Base-by-base conservation (phyloP, 2,113 vertebrate species). In the Pungitius pungitius region DNA sequence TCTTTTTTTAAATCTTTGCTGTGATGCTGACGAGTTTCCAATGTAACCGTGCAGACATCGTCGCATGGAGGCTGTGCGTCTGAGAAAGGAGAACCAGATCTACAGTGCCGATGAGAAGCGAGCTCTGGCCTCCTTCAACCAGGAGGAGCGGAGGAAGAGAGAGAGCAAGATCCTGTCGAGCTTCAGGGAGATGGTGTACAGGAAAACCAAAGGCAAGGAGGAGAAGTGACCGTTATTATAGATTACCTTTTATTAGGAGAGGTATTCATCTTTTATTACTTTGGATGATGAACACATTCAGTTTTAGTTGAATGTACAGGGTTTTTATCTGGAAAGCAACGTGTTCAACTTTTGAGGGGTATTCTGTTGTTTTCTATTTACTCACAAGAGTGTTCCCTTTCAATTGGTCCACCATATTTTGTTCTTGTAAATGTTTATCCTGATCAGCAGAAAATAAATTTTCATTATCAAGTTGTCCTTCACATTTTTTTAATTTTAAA, bases 61-160 rank as follows among this genome's bases (percentile, higher is more conserved):
- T 0, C 96, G 96, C 81, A 99, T 99, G 97, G 98, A 99, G 79
- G 97, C 98, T 1, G 98, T 98, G 89, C 96, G 97, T 92, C 94
- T 99, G 90, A 96, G 97, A 42, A 99, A 99, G 76, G 97, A 99
- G 86, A 99, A 99, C 95, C 97, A 99, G 94, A 99, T 98, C 73
- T 99, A 99, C 90, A 99, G 97, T 0, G 97, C 97, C 0, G 97
- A 99, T 30, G 97, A 99, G 15, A 99, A 99, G 93, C 92, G 97
- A 91, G 96, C 97, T 6, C 93, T 99, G 68, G 97, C 97, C 0
- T 99, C 98, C 33, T 98, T 99, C 91, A 99, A 98, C 93, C 97
- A 98, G 91, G 98, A 99, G 77, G 97, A 99, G 83, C 94, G 97
- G 74, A 93, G 95, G 27, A 99, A 99, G 89, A 93, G 97, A 35